A percentile compares a stretch with the other conserved stretches of the same genome.
Conservation (phyloP, 2,113 vertebrate species). For the Gorsachius goisagi region DNA sequence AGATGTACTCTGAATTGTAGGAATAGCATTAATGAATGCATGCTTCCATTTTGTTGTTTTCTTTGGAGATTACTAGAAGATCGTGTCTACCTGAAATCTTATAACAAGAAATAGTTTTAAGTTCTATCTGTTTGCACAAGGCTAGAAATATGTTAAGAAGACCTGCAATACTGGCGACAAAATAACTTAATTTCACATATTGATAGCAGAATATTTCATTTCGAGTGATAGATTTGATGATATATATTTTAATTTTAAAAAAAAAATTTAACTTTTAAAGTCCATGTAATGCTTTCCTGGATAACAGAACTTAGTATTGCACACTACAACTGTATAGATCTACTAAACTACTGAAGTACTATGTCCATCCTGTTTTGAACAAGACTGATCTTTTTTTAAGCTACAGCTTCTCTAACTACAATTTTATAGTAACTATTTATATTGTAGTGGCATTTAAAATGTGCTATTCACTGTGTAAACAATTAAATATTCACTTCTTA, state of each 20-base stretch:
- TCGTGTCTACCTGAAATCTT: background rate
- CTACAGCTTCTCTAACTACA: background rate
- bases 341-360: background rate
- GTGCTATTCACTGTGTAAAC: background rate
- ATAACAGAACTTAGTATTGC: background rate
- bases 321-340: background rate
- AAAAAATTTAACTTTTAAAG: background rate
- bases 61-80: background rate
- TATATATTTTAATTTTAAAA: background rate
- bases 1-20: background rate
- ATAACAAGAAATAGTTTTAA: background rate
- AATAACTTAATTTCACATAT: background rate
- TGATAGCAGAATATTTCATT: background rate
- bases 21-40: background rate
- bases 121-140: background rate
- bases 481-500: slow-evolving; percentile 51
- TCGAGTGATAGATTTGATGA: background rate
- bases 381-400: background rate
- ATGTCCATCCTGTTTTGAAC: background rate
- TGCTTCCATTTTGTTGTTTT: background rate
- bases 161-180: background rate
- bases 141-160: background rate
- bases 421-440: background rate
- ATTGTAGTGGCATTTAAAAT: background rate
- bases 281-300: background rate